Base-by-base conservation (phyloP, 2,888 invertebrate genomes). In the Acronicta aceris region DNA sequence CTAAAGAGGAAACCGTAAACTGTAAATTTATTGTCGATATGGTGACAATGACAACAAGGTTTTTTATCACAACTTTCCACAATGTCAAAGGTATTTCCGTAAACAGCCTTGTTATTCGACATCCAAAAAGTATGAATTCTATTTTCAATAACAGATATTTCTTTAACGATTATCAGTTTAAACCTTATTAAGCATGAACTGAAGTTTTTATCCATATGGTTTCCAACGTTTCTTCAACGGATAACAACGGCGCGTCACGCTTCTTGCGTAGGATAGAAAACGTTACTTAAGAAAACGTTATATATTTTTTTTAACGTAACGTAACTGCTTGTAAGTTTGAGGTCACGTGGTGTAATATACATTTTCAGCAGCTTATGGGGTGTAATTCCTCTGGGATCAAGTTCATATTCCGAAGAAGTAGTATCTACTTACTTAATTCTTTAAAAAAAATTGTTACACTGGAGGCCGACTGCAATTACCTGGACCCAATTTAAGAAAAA, bases 221-320 rank as follows among this genome's bases (percentile, higher is more conserved):
- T 59, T 55, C 38, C 57, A 69, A 69, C 71, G 71, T 53, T 68
- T 51, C 68, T 45, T 43, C 43, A 67, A 61, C 57, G 65, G 48
- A 33, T 16, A 38, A 1, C 49, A 75, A 75, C 76, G 76, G 67
- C 13, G 16, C 56, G 70, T 62, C 66, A 64, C 70, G 74, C 51
- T 70, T 52, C 38, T 15, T 40, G 46, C 40, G 40, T 51, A 33
- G 52, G 27, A 47, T 53, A 38, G 48, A 49, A 51, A 45, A 52
- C 64, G 70, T 58, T 70, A 45, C 7, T 6, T n/a, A 41, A 27
- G n/a, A 13, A 21, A 59, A 62, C 62, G 62, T 42, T 46, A 54
- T 9, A 25, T 15, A 25, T 50, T 65, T 53, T 65, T 42, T 38
- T 38, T 33, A 4, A 61, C 65, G 53, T 49, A 8, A 38, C n/a